Percentiles rank a stretch among this genome's conserved stretches.
Conservation (phyloP, 1,140 invertebrate genomes). For the Trigoniulus corallinus region DNA sequence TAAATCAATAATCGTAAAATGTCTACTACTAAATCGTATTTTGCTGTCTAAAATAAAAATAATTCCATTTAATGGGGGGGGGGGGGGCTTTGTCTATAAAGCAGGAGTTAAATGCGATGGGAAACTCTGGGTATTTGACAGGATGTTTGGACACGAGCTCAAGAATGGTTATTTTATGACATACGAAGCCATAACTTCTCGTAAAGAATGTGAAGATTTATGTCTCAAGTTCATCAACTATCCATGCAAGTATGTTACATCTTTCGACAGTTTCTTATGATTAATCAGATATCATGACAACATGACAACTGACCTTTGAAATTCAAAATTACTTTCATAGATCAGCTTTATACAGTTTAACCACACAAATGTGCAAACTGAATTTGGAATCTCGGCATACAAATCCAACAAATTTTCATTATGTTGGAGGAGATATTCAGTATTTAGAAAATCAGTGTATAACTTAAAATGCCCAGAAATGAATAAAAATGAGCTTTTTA, state of each 20-base stretch:
- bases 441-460: background rate
- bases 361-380: background rate
- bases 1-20: too few relatives aligned
- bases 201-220: background rate
- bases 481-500: too few relatives aligned
- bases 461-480: too few relatives aligned
- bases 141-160: background rate
- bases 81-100: too few relatives aligned
- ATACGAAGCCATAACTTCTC: background rate
- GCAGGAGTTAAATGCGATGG: too few relatives aligned
- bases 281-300: background rate
- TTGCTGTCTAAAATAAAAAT: too few relatives aligned
- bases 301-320: background rate
- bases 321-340: background rate
- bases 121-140: background rate
- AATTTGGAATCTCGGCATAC: background rate
- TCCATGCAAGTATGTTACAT: background rate
- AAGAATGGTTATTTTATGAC: background rate
- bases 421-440: background rate
- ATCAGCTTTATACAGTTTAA: background rate
- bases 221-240: background rate
- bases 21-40: too few relatives aligned
- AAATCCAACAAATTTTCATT: background rate
- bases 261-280: background rate
- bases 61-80: too few relatives aligned